Evolutionary conservation across 2,113 vertebrate genomes (phyloP), one percentile per base, ranked within the genome.

Genomic region (Maccullochella peelii): DNA sequence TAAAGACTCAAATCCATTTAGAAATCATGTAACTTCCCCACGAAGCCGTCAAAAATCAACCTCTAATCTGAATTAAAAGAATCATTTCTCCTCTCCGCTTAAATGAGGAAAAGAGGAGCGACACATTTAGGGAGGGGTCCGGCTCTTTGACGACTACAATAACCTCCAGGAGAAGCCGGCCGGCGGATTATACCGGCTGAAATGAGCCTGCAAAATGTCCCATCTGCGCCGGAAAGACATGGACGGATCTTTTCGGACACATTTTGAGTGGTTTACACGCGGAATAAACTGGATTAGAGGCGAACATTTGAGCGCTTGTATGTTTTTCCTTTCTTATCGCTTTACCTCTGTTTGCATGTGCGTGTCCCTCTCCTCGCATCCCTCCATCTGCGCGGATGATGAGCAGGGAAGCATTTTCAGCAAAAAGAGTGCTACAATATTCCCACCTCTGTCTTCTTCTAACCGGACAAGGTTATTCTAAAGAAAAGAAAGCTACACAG

Each of bases 291-390:
- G 11, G 15, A n/a, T 25, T 1, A 23, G 9, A 57, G 0, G 6
- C 3, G 44, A 27, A 20, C 9, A 42, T 20, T 2, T 3, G 30
- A n/a, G 12, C 40, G 1, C 9, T 20, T 27, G 3, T 1, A 1
- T 15, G 27, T 5, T 23, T 76, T 79, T n/a, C n/a, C n/a, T n/a
- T n/a, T n/a, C n/a, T 27, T 16, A 5, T 58, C 8, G 59, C 10
- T 47, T 94, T 92, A 96, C 95, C 95, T 96, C 93, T 2, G 88
- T 92, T 30, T 83, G 93, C 79, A 89, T 92, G 79, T 86, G 90
- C 1, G 92, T 82, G 85, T 88, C 90, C 68, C 83, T 86, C 85
- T 91, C 88, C 85, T 86, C 92, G 67, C 93, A 91, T 80, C 88
- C 91, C 86, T 96, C 94, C 94, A 94, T 95, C 93, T 87, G 93